These are phyloP conservation scores for Lemur catta DNA, from an alignment of 2,797 vertebrate genomes.

Conservation along the genomic window DNA sequence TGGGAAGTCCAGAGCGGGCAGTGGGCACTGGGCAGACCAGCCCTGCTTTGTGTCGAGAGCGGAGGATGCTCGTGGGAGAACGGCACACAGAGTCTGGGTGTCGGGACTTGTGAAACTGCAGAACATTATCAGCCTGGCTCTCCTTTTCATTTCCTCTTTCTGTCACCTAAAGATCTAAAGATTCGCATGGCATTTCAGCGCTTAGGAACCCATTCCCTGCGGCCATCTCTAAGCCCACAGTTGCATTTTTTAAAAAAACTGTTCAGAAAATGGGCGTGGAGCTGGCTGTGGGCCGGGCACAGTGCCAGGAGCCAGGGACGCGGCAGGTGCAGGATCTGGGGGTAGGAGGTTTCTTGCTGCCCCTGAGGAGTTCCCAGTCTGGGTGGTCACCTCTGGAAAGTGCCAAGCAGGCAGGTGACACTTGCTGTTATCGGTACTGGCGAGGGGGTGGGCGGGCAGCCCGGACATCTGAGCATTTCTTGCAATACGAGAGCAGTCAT, in stretches of 20 bases:
- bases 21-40: not conserved
- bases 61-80: not conserved
- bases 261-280: not conserved
- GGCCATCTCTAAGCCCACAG: not conserved
- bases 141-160: not conserved
- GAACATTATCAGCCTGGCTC: accelerated
- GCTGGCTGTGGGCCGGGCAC: accelerated
- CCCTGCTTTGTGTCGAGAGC: not conserved
- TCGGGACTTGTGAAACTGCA: not conserved
- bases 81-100: too few species aligned
- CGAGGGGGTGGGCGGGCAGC: accelerated
- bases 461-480: not conserved
- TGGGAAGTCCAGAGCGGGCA: not conserved
- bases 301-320: accelerated
- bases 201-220: accelerated
- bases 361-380: accelerated
- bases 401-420: not conserved
- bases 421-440: not conserved
- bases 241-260: not conserved
- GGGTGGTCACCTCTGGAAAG: not conserved
- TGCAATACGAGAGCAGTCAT: too few species aligned
- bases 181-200: accelerated
- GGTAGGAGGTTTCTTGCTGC: not conserved
- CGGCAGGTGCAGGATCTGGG: not conserved
- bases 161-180: not conserved